Evolutionary conservation across 2,888 invertebrate species (phyloP), one percentile per base, ranked within the genome.

Genomic region (Polietes domitor): DNA sequence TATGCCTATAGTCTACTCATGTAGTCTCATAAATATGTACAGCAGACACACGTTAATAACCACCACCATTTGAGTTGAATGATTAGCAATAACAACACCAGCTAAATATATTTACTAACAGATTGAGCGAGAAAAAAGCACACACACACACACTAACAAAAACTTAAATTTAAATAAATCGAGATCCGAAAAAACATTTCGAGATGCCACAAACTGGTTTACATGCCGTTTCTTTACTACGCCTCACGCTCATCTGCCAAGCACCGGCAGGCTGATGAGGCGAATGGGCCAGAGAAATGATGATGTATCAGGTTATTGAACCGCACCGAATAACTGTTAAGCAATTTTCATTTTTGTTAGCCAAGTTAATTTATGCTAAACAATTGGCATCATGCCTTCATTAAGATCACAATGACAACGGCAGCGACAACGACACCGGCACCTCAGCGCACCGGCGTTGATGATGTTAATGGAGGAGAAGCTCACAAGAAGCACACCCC

Each of bases 321-420:
- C 81, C 47, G 15, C 26, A 12, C 32, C 15, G 55, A 26, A 73
- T 65, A 58, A 70, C 68, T 26, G 65, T 77, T 47, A 37, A 77
- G 72, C 79, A 80, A 80, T 68, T 81, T 70, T 77, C 77, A 70
- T 81, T 81, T 61, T 37, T 58, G 26, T 50, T 47, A 55, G 41
- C 12, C 32, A 2, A 28, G 6, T 47, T 80, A 74, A 74, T 80
- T 80, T 80, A 80, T 74, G 74, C 74, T 61, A 68, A 80, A 74
- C 37, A 80, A 70, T 79, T 79, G 78, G 53, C 73, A 47, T 47
- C 12, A 58, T 58, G 55, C 47, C 58, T 58, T 79, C 58, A 15
- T 26, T 58, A 58, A 58, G 7, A 32, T 5, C 32, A 32, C 32
- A 32, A 32, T 32, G 32, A 37, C 37, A 12, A 53, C 21, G 53